Base-by-base conservation (phyloP, 2,888 invertebrate genomes). In the Proisotoma minuta region DNA sequence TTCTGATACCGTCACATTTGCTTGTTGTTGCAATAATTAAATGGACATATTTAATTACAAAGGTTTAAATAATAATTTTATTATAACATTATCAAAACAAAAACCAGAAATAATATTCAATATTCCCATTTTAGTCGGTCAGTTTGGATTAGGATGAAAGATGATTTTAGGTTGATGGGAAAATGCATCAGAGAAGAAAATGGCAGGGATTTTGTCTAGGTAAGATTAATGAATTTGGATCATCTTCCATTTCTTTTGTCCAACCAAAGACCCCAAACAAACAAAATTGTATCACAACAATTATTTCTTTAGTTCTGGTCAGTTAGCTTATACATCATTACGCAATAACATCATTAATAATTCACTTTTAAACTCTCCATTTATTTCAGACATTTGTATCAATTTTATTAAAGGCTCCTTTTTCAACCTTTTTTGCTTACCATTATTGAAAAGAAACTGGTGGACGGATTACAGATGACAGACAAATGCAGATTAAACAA, bases 201-300 rank as follows among this genome's bases (percentile, higher is more conserved):
- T 43, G 18, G 15, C 20, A 18, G 18, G 43, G 43, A 43, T 56
- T 24, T 23, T 24, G 26, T 15, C 43, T 56, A 40, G 47, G 56
- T 26, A 56, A 43, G 56, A 56, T 56, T 56, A 56, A 56, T 43
- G 56, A 56, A 56, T 56, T 28, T 3, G 43, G 56, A 56, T 56
- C 56, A 43, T 56, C 56, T 56, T 56, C 24, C 53, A 8, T 10
- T 39, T 22, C 22, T 27, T 43, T 43, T 43, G 43, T 43, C 18
- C 18, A 20, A 5, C 43, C 43, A 34, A 34, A 34, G 28, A 39
- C 8, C 34, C 2, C 3, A 23, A 49, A 10, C 26, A 24, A 49
- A 49, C 26, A 23, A 49, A 22, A 20, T 15, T 22, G 22, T 24
- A 52, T 56, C 56, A 39, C 23, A 47, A 47, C 56, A 56, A 56